Percentiles rank a stretch among this genome's conserved stretches.
Evolutionary conservation across 2,888 invertebrate genomes (phyloP).

Genomic region (Eubasilissa splendida): DNA sequence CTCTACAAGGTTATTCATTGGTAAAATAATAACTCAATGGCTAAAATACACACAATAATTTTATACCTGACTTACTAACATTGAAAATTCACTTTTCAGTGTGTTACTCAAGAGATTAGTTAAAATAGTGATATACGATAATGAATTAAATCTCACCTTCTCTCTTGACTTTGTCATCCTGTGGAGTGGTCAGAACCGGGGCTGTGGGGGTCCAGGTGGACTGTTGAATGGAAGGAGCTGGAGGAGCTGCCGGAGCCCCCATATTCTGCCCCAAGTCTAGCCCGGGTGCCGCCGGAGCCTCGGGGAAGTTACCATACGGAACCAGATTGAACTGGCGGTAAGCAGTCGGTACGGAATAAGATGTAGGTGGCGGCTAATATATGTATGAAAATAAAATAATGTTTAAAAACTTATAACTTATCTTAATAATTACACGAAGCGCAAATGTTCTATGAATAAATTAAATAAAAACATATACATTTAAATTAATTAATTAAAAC

Average conservation of each 20-base stretch:
- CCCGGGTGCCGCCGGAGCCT: slow-evolving; percentile 16
- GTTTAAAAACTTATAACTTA: background rate
- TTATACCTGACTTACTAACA: too few species aligned
- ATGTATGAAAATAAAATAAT: background rate
- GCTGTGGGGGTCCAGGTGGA: slow-evolving; percentile 30
- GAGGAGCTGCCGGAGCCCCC: slow-evolving; percentile 37
- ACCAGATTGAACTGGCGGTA: slow-evolving; percentile 40
- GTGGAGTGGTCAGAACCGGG: slow-evolving; percentile 9
- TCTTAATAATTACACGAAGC: background rate
- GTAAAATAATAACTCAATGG: too few species aligned
- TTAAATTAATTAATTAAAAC: too few species aligned
- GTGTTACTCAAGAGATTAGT: too few species aligned
- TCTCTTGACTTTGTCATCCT: slow-evolving; percentile 44
- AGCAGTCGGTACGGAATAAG: slow-evolving; percentile 9
- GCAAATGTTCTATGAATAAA: background rate
- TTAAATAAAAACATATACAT: background rate
- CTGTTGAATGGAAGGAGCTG: slow-evolving; percentile 41
- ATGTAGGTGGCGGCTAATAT: slow-evolving; percentile 4
- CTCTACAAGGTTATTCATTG: too few species aligned
- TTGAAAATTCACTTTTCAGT: too few species aligned
- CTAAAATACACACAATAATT: too few species aligned
- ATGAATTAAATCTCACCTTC: slow-evolving; percentile 40
- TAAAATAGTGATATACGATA: too few species aligned
- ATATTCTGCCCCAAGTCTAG: slow-evolving; percentile 23
- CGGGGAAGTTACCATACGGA: slow-evolving; percentile 24